A percentile compares a stretch with the other conserved stretches of the same genome.
These are phyloP conservation scores for Lysandra coridon DNA, from an alignment of 2,888 invertebrate species.

Conservation along the genomic window DNA sequence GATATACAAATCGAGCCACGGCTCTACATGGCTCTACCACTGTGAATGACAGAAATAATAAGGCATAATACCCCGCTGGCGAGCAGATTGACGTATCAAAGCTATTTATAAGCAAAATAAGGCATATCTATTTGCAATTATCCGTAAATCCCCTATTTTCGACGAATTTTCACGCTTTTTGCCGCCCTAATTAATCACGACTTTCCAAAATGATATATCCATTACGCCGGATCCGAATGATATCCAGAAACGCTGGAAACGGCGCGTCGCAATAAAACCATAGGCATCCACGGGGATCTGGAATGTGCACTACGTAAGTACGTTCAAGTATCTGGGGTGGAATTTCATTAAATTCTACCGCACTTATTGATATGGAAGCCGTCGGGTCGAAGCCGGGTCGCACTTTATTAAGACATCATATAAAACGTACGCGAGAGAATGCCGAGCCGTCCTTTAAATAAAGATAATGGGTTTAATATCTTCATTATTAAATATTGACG, in stretches of 20 bases:
- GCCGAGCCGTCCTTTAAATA: conserved; percentile 40
- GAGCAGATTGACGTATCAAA: background rate
- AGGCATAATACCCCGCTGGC: background rate
- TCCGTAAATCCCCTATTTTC: background rate
- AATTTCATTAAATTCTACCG: conserved; percentile 50
- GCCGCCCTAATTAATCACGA: background rate
- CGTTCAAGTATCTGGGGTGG: conserved; percentile 44
- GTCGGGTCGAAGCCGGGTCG: conserved; percentile 61
- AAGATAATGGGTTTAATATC: conserved; percentile 13
- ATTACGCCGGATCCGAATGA: conserved; percentile 13
- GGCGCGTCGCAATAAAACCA: conserved; percentile 35
- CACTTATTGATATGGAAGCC: conserved; percentile 77
- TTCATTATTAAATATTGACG: conserved; percentile 26
- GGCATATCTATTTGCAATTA: background rate
- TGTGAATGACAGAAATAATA: no score
- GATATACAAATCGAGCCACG: no score
- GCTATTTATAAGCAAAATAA: background rate
- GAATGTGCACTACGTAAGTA: conserved; percentile 43
- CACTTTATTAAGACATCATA: conserved; percentile 78
- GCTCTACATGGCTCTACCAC: no score
- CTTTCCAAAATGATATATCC: background rate
- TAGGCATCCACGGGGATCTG: conserved; percentile 39
- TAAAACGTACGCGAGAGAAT: conserved; percentile 74
- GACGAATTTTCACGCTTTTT: background rate
- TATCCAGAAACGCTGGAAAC: conserved; percentile 16